These are phyloP conservation scores for Hydrotaea cyrtoneurina DNA, from an alignment of 2,888 invertebrate genomes.

Conservation along the genomic window DNA sequence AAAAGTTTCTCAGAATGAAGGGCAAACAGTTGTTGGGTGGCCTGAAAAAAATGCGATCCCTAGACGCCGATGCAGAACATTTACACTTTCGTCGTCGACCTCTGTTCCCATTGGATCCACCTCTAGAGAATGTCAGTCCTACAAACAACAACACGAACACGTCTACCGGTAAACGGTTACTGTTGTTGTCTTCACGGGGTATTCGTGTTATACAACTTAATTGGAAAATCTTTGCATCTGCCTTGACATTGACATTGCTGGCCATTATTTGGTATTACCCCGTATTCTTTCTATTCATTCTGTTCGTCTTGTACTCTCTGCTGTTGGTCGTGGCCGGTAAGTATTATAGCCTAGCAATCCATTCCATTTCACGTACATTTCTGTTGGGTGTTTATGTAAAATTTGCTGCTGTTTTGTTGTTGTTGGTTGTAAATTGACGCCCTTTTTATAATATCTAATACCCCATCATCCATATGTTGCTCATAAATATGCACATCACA, in stretches of 20 bases:
- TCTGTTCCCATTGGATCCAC: slow-evolving; percentile 75
- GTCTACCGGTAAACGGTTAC: slow-evolving; percentile 51
- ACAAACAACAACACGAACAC: neutral
- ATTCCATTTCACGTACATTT: no score
- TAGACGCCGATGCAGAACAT: slow-evolving; percentile 24
- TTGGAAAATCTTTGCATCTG: slow-evolving; percentile 77
- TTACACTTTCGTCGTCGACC: slow-evolving; percentile 70
- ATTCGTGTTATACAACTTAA: slow-evolving; percentile 77
- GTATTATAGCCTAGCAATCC: slow-evolving; percentile 59
- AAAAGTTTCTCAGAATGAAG: slow-evolving; percentile 21
- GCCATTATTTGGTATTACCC: slow-evolving; percentile 81
- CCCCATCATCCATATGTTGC: neutral
- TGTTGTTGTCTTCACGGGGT: slow-evolving; percentile 61
- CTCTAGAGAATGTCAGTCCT: slow-evolving; percentile 62
- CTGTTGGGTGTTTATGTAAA: neutral
- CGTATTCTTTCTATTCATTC: slow-evolving; percentile 79
- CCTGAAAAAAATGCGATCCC: slow-evolving; percentile 55
- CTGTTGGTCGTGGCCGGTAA: slow-evolving; percentile 79
- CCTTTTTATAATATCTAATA: slow-evolving; percentile 51
- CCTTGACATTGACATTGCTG: slow-evolving; percentile 74
- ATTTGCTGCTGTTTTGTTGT: slow-evolving; percentile 7
- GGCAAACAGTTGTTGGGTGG: neutral
- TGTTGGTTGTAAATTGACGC: slow-evolving; percentile 47
- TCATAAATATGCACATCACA: no score
- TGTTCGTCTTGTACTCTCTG: slow-evolving; percentile 79